Conservation (phyloP, 1,140 invertebrate genomes). For the Drosophila kanapiae region DNA sequence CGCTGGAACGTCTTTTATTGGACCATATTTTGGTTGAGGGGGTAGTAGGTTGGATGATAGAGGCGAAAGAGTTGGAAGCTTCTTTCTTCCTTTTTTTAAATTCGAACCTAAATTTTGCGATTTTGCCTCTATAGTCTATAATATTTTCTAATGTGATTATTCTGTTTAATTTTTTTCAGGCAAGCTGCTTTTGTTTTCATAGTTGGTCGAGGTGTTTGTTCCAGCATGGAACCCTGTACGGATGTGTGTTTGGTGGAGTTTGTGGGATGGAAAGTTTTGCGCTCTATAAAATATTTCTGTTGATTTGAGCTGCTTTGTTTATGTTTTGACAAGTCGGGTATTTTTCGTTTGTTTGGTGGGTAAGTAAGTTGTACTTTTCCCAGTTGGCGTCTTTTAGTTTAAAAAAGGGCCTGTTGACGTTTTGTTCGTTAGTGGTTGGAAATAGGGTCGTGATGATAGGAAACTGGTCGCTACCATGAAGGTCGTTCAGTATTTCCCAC, state of each 20-base stretch:
- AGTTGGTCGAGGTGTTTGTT: slow-evolving; percentile 20
- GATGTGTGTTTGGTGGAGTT: too few species aligned
- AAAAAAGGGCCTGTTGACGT: slow-evolving; percentile 9
- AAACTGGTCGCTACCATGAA: slow-evolving; percentile 30
- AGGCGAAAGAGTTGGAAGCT: slow-evolving; percentile 10
- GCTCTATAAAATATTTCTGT: slow-evolving; percentile 18
- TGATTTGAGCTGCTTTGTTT: slow-evolving; percentile 19
- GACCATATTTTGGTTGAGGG: background rate
- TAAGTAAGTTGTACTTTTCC: slow-evolving; percentile 3
- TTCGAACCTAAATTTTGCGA: slow-evolving; percentile 7
- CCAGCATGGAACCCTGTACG: slow-evolving; percentile 10
- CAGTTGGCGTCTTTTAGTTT: slow-evolving; percentile 21
- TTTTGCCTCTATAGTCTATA: slow-evolving; percentile 13
- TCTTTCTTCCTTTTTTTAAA: slow-evolving; percentile 15
- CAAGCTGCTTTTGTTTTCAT: slow-evolving; percentile 7
- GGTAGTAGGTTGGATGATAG: slow-evolving; percentile 3
- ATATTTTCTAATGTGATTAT: slow-evolving; percentile 13
- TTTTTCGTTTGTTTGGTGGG: slow-evolving; percentile 6
- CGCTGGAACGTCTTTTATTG: slow-evolving; percentile 5
- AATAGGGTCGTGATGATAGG: too few species aligned
- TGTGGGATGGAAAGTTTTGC: too few species aligned
- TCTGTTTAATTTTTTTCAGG: slow-evolving; percentile 17
- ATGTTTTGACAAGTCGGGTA: background rate
- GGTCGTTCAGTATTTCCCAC: slow-evolving; percentile 35
- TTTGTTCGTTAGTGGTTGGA: slow-evolving; percentile 2